phyloP scores from a whole-genome alignment of 2,888 invertebrate genomes.

The Neuroscelio doddi region DNA sequence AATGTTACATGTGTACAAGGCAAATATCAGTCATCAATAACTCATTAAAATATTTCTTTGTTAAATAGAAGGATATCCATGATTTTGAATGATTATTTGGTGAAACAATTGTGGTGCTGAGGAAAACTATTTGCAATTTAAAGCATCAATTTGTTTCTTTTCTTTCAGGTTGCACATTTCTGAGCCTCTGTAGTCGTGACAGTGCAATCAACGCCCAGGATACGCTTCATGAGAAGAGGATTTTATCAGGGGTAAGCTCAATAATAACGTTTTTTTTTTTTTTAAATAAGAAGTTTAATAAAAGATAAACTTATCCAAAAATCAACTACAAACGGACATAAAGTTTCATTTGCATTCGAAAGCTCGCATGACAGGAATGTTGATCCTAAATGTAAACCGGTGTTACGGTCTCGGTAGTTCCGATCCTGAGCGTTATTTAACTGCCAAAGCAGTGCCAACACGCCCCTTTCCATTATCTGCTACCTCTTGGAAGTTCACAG shows the following conservation, averaged over 20 bases:
- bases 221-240: constrained; percentile 97
- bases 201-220: constrained; percentile 94
- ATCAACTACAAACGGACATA: neutral
- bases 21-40: too few species aligned
- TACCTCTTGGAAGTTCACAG: constrained; percentile 64
- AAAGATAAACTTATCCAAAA: neutral
- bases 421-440: constrained; percentile 64
- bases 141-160: constrained; percentile 29
- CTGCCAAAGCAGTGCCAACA: constrained; percentile 68
- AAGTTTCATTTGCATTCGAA: too few species aligned
- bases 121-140: neutral
- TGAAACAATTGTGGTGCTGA: too few species aligned
- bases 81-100: too few species aligned
- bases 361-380: constrained; percentile 37
- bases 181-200: constrained; percentile 98
- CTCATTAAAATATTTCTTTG: too few species aligned
- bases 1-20: too few species aligned
- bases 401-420: constrained; percentile 49
- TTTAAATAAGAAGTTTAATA: too few species aligned
- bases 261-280: constrained; percentile 42
- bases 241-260: constrained; percentile 96
- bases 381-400: constrained; percentile 45
- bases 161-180: constrained; percentile 95
- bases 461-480: constrained; percentile 63
- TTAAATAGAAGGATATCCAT: too few species aligned